Percentiles rank a stretch among this genome's conserved stretches.
Evolutionary conservation across 2,113 vertebrate genomes (phyloP).

Genomic region (Microcebus tavaratra): DNA sequence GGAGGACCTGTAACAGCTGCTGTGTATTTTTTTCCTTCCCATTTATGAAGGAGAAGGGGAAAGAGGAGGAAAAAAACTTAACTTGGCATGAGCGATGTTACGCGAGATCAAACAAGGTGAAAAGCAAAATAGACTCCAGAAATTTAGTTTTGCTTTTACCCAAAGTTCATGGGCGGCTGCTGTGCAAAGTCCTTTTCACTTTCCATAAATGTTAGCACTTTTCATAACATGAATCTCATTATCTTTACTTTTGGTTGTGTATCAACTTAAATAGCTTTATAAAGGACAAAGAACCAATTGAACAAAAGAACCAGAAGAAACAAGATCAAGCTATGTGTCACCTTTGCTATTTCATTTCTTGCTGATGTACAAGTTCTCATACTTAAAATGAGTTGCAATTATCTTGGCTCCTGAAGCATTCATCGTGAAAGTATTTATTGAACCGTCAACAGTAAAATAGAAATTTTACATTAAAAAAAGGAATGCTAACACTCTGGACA

Average conservation of each 20-base stretch:
- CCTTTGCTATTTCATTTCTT: slow-evolving; percentile 55
- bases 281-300: slow-evolving; percentile 53
- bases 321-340: slow-evolving; percentile 33
- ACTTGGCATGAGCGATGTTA: slow-evolving; percentile 70
- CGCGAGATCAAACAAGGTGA: slow-evolving; percentile 80
- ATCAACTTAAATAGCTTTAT: slow-evolving; percentile 56
- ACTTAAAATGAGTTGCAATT: slow-evolving; percentile 45
- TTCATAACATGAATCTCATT: slow-evolving; percentile 61
- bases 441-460: slow-evolving; percentile 21
- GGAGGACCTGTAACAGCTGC: slow-evolving; percentile 34
- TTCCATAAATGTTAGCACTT: slow-evolving; percentile 57
- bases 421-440: slow-evolving; percentile 39
- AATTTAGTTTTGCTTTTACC: slow-evolving; percentile 73
- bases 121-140: slow-evolving; percentile 75
- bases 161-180: slow-evolving; percentile 52
- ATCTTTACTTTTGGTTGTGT: slow-evolving; percentile 66
- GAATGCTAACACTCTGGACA: not conserved
- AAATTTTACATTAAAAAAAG: not conserved
- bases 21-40: slow-evolving; percentile 45
- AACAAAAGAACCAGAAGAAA: not conserved
- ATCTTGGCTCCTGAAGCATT: slow-evolving; percentile 37
- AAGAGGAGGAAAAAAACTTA: slow-evolving; percentile 55
- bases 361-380: slow-evolving; percentile 49
- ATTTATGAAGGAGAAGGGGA: slow-evolving; percentile 64
- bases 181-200: slow-evolving; percentile 71